Evolutionary conservation across 2,888 invertebrate species (phyloP).

Genomic region (Xylota sylvarum): DNA sequence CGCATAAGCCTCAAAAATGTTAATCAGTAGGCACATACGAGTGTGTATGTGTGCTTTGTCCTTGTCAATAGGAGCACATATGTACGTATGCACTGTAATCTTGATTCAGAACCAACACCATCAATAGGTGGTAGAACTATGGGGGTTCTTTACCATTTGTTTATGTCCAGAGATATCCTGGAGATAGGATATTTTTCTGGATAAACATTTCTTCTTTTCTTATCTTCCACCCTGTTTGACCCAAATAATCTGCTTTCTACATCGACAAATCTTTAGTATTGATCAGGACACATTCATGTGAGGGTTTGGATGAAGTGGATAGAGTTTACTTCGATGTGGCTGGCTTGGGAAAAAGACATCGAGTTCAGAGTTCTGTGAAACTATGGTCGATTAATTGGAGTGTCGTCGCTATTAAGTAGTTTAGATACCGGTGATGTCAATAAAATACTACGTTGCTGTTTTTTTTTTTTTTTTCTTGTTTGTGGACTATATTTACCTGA

Average conservation of each 20-base stretch:
- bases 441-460: neutral
- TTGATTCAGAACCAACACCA: constrained; percentile 22
- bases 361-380: neutral
- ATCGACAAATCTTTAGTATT: neutral
- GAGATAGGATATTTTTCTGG: constrained; percentile 17
- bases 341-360: neutral
- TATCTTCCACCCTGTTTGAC: constrained; percentile 20
- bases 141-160: constrained; percentile 34
- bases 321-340: neutral
- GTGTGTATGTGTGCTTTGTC: constrained; percentile 13
- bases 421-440: constrained; percentile 5
- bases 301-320: neutral
- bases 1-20: constrained; percentile 41
- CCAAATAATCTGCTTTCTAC: constrained; percentile 38
- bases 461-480: neutral
- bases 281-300: constrained; percentile 6
- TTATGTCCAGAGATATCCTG: constrained; percentile 31
- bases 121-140: neutral
- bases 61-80: constrained; percentile 21
- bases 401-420: constrained; percentile 11
- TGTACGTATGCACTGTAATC: constrained; percentile 1
- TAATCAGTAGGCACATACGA: constrained; percentile 39
- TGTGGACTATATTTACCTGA: neutral
- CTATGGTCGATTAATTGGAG: constrained; percentile 17
- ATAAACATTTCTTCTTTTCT: neutral